Percentiles rank a stretch among this genome's conserved stretches.
phyloP scores from a whole-genome alignment of 2,797 vertebrate species.

The Mormyrops boulengeri region DNA sequence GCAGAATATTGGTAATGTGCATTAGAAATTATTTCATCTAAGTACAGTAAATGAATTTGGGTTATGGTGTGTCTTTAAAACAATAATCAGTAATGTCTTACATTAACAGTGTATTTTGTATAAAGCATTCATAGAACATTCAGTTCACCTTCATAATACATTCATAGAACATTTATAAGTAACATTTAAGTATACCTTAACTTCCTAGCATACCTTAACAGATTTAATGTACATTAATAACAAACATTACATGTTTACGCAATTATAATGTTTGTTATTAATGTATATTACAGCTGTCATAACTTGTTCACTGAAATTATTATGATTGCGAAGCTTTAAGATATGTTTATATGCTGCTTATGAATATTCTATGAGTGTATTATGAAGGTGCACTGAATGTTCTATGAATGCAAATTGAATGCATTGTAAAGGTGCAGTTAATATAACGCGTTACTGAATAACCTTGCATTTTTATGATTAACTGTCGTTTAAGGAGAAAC shows the following conservation, averaged over 20 bases:
- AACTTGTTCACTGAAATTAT: background rate
- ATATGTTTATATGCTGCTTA: background rate
- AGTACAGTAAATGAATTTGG: slow-evolving; percentile 35
- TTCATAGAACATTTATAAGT: background rate
- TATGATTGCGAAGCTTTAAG: background rate
- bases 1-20: slow-evolving; percentile 47
- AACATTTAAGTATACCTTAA: background rate
- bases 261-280: background rate
- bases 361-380: background rate
- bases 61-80: slow-evolving; percentile 49
- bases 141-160: too few species aligned
- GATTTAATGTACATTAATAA: background rate
- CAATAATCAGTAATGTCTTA: slow-evolving; percentile 30
- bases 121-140: background rate
- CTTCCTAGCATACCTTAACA: background rate
- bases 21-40: slow-evolving; percentile 58
- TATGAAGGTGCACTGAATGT: background rate
- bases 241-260: background rate
- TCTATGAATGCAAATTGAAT: background rate
- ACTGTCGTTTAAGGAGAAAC: slow-evolving; percentile 44
- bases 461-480: slow-evolving; percentile 55
- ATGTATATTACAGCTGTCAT: background rate
- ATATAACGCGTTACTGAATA: slow-evolving; percentile 24
- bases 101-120: background rate
- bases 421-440: background rate